phyloP scores from a whole-genome alignment of 2,797 vertebrate genomes.

The Dendrocincla fuliginosa region DNA sequence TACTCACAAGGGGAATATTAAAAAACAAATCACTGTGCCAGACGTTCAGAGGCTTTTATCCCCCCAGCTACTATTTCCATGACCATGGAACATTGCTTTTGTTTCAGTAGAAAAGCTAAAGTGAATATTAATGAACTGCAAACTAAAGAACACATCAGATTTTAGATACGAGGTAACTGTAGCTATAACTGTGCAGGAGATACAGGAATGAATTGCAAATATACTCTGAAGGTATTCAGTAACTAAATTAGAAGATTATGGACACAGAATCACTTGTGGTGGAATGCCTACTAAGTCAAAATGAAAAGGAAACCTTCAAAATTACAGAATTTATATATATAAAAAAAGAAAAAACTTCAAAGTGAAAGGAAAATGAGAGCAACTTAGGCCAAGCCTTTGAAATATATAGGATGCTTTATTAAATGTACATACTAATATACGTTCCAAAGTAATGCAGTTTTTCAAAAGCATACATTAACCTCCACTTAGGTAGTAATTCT shows the following conservation, averaged over 20 bases:
- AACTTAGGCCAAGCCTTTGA: neutral
- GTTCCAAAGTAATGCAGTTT: neutral
- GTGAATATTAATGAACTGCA: neutral
- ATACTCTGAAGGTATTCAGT: neutral
- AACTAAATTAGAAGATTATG: neutral
- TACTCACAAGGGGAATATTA: neutral
- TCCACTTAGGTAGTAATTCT: neutral
- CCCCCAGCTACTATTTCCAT: neutral
- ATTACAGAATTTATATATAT: neutral
- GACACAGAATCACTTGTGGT: neutral
- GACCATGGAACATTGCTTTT: neutral
- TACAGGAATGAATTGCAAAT: neutral
- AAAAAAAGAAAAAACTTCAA: neutral
- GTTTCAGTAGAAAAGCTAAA: neutral
- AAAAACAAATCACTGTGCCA: neutral
- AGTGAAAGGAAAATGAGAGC: neutral
- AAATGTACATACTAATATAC: neutral
- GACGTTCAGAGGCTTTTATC: neutral
- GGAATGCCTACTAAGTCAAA: neutral
- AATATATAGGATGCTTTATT: neutral
- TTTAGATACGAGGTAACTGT: neutral
- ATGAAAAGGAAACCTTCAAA: conserved; percentile 3
- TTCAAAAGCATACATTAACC: neutral
- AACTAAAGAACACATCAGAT: neutral
- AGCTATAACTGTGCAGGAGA: neutral